These are phyloP conservation scores for Cheilosia pagana DNA, from an alignment of 2,888 invertebrate species.

Conservation along the genomic window DNA sequence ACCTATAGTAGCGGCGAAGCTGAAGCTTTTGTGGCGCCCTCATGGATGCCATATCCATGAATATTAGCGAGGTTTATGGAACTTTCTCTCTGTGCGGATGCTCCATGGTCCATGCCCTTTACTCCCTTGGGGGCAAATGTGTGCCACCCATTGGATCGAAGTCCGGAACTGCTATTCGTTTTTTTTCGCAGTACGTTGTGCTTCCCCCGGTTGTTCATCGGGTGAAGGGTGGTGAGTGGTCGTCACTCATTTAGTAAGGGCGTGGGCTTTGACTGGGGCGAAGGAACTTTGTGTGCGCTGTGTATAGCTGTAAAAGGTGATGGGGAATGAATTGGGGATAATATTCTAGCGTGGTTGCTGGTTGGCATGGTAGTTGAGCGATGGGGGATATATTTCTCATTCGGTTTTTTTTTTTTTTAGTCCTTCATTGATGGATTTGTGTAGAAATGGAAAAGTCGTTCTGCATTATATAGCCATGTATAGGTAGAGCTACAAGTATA, in stretches of 20 bases:
- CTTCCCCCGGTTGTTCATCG: slow-evolving; percentile 27
- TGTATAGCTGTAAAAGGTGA: slow-evolving; percentile 33
- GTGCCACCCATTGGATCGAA: slow-evolving; percentile 72
- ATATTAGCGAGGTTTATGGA: slow-evolving; percentile 75
- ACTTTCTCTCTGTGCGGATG: slow-evolving; percentile 71
- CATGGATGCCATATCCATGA: slow-evolving; percentile 56
- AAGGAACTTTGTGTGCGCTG: slow-evolving; percentile 63
- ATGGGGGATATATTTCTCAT: slow-evolving; percentile 45
- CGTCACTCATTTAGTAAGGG: slow-evolving; percentile 73
- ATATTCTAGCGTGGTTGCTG: neutral
- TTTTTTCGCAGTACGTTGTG: slow-evolving; percentile 1
- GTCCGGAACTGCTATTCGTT: slow-evolving; percentile 46
- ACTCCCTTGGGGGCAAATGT: slow-evolving; percentile 75
- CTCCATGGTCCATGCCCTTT: slow-evolving; percentile 75
- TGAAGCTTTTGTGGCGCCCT: slow-evolving; percentile 49
- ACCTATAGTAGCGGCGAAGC: slow-evolving; percentile 13
- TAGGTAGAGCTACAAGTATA: too few relatives aligned
- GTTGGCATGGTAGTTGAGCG: slow-evolving; percentile 10
- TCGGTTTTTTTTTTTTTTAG: neutral
- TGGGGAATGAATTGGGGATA: slow-evolving; percentile 41
- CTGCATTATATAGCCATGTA: too few relatives aligned
- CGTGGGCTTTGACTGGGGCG: slow-evolving; percentile 74
- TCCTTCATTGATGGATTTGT: neutral
- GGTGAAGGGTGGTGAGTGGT: slow-evolving; percentile 56
- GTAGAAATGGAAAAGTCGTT: too few relatives aligned